Evolutionary conservation across 2,113 vertebrate genomes (phyloP).

Genomic region (Hipposideros armiger): DNA sequence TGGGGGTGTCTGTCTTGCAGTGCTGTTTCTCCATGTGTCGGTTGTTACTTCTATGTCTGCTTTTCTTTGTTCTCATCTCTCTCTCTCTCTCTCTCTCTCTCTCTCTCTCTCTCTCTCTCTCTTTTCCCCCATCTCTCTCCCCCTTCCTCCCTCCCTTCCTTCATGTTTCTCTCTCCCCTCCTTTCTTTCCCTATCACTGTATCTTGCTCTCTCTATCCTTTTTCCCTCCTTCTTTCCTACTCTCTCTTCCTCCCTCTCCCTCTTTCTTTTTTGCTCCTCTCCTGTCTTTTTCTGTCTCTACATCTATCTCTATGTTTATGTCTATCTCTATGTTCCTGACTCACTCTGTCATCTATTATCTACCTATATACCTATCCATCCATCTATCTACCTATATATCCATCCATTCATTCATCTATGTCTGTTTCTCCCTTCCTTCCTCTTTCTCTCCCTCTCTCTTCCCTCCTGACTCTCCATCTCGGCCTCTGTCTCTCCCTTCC

Average conservation of each 20-base stretch:
- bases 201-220: not conserved
- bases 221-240: not conserved
- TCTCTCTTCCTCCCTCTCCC: not conserved
- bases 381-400: not conserved
- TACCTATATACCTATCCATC: no score
- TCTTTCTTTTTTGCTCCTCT: not conserved
- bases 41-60: not conserved
- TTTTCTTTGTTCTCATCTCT: not conserved
- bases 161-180: no score
- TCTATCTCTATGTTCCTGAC: not conserved
- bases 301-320: not conserved
- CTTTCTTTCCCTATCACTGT: not conserved
- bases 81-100: not conserved
- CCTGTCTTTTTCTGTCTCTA: not conserved
- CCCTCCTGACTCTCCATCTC: not conserved
- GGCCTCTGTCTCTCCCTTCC: not conserved
- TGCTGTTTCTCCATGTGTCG: not conserved
- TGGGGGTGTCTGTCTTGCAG: not conserved
- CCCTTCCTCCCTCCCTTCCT: not conserved
- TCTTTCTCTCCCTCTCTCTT: fast-evolving
- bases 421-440: not conserved
- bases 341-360: not conserved
- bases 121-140: no score
- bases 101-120: not conserved
- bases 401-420: not conserved